A percentile compares a stretch with the other conserved stretches of the same genome.
These are phyloP conservation scores for Silurus lanzhouensis DNA, from an alignment of 2,797 vertebrate species.

Conservation along the genomic window DNA sequence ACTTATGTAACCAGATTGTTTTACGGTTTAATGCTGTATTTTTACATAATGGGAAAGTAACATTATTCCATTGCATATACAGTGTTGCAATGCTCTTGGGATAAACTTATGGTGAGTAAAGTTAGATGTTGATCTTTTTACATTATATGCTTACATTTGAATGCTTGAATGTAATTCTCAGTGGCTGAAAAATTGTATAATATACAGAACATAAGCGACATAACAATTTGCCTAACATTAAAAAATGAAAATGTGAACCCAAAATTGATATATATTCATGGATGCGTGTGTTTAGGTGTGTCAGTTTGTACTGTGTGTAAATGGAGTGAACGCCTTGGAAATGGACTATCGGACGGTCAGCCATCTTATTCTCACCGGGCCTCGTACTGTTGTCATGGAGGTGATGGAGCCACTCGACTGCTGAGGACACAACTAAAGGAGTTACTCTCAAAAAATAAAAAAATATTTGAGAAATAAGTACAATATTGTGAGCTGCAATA, in stretches of 20 bases:
- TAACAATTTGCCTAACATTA: not conserved
- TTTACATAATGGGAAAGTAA: not conserved
- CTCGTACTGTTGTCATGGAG: conserved; percentile 89
- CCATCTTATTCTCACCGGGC: conserved; percentile 88
- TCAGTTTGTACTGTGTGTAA: conserved; percentile 90
- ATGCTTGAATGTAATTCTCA: too few relatives aligned
- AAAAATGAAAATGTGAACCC: not conserved
- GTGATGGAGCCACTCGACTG: conserved; percentile 87
- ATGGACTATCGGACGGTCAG: conserved; percentile 89
- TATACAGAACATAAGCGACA: not conserved
- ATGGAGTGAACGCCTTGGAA: conserved; percentile 83
- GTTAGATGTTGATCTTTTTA: too few relatives aligned
- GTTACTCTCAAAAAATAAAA: not conserved
- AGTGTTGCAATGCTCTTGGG: too few relatives aligned
- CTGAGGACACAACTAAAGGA: conserved; percentile 59
- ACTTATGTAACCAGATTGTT: not conserved
- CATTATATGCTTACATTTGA: too few relatives aligned
- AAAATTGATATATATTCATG: not conserved
- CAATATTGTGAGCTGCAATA: not conserved
- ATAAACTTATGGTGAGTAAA: too few relatives aligned
- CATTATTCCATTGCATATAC: not conserved
- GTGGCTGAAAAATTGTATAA: too few relatives aligned
- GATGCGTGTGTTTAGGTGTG: conserved; percentile 75
- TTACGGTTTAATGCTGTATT: too few relatives aligned
- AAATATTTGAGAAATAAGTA: not conserved